Conservation (phyloP, 2,113 vertebrate species). For the Hepsetus odoe region DNA sequence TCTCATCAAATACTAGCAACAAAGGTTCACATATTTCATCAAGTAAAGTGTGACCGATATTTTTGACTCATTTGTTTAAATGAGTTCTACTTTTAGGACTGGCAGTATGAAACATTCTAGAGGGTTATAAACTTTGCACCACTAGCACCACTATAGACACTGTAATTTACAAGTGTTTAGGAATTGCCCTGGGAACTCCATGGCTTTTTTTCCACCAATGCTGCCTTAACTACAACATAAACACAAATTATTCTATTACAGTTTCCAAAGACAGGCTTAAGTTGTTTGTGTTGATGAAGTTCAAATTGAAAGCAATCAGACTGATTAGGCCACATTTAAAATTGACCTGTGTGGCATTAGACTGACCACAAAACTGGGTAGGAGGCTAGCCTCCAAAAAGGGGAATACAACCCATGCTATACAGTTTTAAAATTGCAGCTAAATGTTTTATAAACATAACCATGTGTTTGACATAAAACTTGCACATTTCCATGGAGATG, state of each 20-base stretch:
- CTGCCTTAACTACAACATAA: constrained; percentile 28
- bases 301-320: constrained; percentile 49
- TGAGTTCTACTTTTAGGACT: too few relatives aligned
- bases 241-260: constrained; percentile 20
- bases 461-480: constrained; percentile 70
- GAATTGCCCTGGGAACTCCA: too few relatives aligned
- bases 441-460: constrained; percentile 68
- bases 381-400: constrained; percentile 48
- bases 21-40: too few relatives aligned
- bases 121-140: too few relatives aligned
- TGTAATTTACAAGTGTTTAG: not conserved
- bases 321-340: constrained; percentile 48
- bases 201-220: not conserved
- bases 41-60: too few relatives aligned
- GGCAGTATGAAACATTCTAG: too few relatives aligned
- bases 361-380: constrained; percentile 41
- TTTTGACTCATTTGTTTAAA: too few relatives aligned
- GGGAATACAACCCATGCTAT: constrained; percentile 38
- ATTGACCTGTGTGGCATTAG: constrained; percentile 55
- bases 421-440: constrained; percentile 57
- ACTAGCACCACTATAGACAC: too few relatives aligned
- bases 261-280: constrained; percentile 4
- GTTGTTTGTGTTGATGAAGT: constrained; percentile 57
- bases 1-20: too few relatives aligned
- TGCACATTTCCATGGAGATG: constrained; percentile 58